Evolutionary conservation across 1,140 invertebrate species (phyloP).

Genomic region (Oscheius sp.): DNA sequence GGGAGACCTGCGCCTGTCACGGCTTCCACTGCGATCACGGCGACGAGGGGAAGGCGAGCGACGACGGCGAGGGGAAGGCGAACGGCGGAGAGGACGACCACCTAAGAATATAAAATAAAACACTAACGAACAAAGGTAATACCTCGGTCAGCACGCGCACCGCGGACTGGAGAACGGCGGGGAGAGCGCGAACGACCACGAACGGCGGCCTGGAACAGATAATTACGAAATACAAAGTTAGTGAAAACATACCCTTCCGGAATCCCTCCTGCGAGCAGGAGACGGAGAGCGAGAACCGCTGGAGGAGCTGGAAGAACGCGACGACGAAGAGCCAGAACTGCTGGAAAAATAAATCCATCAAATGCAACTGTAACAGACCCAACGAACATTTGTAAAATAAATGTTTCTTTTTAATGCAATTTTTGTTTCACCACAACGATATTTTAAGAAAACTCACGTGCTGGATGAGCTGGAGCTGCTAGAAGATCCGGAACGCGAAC

Average conservation of each 20-base stretch:
- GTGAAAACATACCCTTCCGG: constrained; percentile 10
- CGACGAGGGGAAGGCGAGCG: constrained; percentile 52
- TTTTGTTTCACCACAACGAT: not conserved
- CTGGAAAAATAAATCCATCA: constrained; percentile 59
- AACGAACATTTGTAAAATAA: constrained; percentile 59
- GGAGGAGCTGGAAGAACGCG: constrained; percentile 46
- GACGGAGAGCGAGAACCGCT: constrained; percentile 41
- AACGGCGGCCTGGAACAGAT: constrained; percentile 2
- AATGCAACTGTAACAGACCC: constrained; percentile 53
- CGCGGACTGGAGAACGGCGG: constrained; percentile 9
- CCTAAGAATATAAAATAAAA: not conserved
- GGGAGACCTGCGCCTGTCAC: constrained; percentile 33
- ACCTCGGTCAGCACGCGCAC: not conserved
- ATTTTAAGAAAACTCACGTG: constrained; percentile 5
- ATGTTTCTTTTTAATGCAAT: not conserved
- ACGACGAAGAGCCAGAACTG: constrained; percentile 65
- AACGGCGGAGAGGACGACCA: constrained; percentile 17
- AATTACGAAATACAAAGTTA: not conserved
- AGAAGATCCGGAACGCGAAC: constrained; percentile 27
- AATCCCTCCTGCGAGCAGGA: constrained; percentile 8
- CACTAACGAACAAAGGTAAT: not conserved
- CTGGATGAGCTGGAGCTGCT: constrained; percentile 67
- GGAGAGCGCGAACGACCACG: not conserved
- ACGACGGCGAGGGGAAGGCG: constrained; percentile 34
- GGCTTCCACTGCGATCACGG: constrained; percentile 25